Conservation (phyloP, 2,113 vertebrate species). For the Prochilodus magdalenae region DNA sequence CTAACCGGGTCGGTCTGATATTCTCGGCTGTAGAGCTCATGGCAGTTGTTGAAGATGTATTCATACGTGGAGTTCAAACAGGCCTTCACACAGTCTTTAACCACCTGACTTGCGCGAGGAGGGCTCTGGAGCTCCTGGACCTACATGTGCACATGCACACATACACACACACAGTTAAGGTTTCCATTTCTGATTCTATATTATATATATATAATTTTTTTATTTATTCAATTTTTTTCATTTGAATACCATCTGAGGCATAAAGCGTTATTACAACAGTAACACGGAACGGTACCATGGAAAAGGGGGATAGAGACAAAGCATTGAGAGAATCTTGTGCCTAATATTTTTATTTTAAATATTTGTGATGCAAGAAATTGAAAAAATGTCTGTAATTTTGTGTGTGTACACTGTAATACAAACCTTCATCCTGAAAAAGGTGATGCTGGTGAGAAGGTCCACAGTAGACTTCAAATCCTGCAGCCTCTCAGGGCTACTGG, state of each 20-base stretch:
- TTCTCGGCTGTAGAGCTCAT: slow-evolving; percentile 93
- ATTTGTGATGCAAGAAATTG: too few species aligned
- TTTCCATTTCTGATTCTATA: too few species aligned
- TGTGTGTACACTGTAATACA: slow-evolving; percentile 73
- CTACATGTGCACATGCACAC: slow-evolving; percentile 68
- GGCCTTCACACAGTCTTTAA: slow-evolving; percentile 96
- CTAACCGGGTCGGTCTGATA: slow-evolving; percentile 94
- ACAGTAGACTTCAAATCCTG: slow-evolving; percentile 98
- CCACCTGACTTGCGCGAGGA: slow-evolving; percentile 93
- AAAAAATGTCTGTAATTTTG: not conserved
- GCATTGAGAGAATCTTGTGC: too few species aligned
- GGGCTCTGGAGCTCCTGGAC: slow-evolving; percentile 97
- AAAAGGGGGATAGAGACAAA: too few species aligned
- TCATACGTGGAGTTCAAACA: slow-evolving; percentile 97
- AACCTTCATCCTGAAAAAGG: slow-evolving; percentile 99
- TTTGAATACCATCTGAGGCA: too few species aligned
- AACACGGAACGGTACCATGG: too few species aligned
- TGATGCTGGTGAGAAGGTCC: slow-evolving; percentile 97
- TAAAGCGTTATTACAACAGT: too few species aligned
- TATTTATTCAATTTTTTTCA: too few species aligned
- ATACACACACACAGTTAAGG: not conserved
- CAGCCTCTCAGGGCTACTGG: slow-evolving; percentile 93
- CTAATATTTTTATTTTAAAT: too few species aligned
- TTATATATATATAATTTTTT: too few species aligned
- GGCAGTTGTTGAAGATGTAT: slow-evolving; percentile 98